A percentile compares a stretch with the other conserved stretches of the same genome.
Evolutionary conservation across 1,140 invertebrate species (phyloP).

Genomic region (Drosophila watanabei): DNA sequence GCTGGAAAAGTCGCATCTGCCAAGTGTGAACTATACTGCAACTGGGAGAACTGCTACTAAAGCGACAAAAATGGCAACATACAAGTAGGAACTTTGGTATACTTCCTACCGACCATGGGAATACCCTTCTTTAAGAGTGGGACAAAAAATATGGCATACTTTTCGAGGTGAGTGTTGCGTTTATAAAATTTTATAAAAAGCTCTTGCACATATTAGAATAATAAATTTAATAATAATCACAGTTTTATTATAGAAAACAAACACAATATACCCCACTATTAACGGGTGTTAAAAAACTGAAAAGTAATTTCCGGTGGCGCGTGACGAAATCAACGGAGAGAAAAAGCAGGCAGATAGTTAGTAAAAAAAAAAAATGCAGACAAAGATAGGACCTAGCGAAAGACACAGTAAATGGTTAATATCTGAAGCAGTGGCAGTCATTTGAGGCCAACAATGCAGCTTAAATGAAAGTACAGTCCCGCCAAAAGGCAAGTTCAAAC

Average conservation of each 20-base stretch:
- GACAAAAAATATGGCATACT: too few relatives aligned
- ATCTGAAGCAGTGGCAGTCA: slow-evolving; percentile 8
- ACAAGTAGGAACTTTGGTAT: not conserved
- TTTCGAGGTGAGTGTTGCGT: not conserved
- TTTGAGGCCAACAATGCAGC: slow-evolving; percentile 10
- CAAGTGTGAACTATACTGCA: slow-evolving; percentile 39
- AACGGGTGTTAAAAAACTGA: slow-evolving; percentile 7
- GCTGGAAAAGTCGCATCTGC: slow-evolving; percentile 37
- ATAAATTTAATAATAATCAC: not conserved
- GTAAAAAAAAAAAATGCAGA: not conserved
- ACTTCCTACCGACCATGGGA: not conserved
- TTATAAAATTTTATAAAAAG: not conserved
- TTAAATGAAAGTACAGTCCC: slow-evolving; percentile 9
- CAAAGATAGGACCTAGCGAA: slow-evolving; percentile 4
- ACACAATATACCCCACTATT: not conserved
- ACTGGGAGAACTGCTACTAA: slow-evolving; percentile 8
- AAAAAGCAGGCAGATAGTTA: slow-evolving; percentile 8
- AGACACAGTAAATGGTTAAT: slow-evolving; percentile 25
- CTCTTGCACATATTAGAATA: not conserved
- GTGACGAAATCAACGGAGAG: slow-evolving; percentile 33
- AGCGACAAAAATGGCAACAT: slow-evolving; percentile 33
- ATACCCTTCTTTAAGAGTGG: not conserved
- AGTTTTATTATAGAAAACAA: not conserved
- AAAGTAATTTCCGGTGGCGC: slow-evolving; percentile 67
- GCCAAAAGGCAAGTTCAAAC: not conserved